A percentile compares a stretch with the other conserved stretches of the same genome.
Conservation (phyloP, 2,797 vertebrate species). For the Sebastes vulpes region DNA sequence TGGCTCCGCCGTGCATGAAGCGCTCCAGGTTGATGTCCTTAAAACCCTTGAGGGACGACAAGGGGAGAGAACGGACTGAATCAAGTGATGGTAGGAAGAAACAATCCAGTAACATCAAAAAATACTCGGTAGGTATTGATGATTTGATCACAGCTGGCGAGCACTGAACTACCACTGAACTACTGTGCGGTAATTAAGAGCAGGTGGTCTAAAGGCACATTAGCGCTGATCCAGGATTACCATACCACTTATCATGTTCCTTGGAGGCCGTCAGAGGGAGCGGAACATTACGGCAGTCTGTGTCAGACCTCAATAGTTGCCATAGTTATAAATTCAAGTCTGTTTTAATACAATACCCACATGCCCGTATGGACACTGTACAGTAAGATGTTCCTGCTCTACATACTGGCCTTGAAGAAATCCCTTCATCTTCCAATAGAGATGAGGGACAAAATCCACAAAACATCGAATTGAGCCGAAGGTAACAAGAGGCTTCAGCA, state of each 20-base stretch:
- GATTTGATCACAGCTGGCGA: neutral
- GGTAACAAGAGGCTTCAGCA: neutral
- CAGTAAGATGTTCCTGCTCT: neutral
- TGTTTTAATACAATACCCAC: neutral
- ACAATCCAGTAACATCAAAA: neutral
- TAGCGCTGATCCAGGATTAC: neutral
- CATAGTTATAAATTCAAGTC: neutral
- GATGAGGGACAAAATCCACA: neutral
- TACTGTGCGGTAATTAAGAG: neutral
- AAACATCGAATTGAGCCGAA: neutral
- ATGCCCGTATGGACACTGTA: neutral
- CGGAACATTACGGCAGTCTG: neutral
- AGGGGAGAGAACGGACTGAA: neutral
- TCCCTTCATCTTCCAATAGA: neutral
- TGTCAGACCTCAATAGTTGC: neutral
- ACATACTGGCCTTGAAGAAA: neutral
- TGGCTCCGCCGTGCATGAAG: slow-evolving; percentile 98
- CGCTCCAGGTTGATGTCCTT: slow-evolving; percentile 98
- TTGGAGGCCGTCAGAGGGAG: neutral
- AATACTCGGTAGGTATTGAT: neutral
- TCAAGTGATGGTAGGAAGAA: neutral
- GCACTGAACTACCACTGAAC: neutral
- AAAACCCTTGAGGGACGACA: slow-evolving; percentile 89
- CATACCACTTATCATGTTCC: neutral
- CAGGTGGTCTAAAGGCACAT: neutral